A percentile compares a stretch with the other conserved stretches of the same genome.
Conservation (phyloP, 1,140 invertebrate genomes). For the Hirudo medicinalis region DNA sequence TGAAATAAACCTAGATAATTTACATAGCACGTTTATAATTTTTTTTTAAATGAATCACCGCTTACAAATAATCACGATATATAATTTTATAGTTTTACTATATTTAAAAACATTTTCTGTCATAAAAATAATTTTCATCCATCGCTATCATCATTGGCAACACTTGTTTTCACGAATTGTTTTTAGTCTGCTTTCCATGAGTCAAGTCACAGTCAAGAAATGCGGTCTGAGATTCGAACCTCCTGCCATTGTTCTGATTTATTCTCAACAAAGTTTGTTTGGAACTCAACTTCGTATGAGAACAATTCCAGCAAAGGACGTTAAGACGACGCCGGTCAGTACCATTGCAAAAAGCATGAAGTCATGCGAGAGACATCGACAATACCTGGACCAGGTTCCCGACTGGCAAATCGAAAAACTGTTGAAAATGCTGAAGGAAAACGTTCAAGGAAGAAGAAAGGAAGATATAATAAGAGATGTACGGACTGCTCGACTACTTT, state of each 20-base stretch:
- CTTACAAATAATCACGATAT: no score
- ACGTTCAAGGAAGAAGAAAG: constrained; percentile 32
- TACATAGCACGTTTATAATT: no score
- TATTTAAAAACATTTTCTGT: no score
- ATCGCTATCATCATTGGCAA: no score
- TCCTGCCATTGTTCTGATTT: constrained; percentile 36
- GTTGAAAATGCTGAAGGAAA: constrained; percentile 34
- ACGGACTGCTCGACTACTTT: background rate
- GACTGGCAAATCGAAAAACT: constrained; percentile 32
- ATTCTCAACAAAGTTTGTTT: constrained; percentile 27
- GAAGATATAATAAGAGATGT: constrained; percentile 38
- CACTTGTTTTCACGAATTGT: no score
- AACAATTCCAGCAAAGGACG: constrained; percentile 35
- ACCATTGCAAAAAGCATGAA: constrained; percentile 30
- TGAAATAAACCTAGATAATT: no score
- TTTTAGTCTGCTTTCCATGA: no score
- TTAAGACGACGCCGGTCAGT: constrained; percentile 26
- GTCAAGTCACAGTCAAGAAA: constrained; percentile 27
- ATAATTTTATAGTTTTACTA: no score
- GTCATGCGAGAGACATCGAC: constrained; percentile 29
- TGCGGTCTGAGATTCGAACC: constrained; percentile 39
- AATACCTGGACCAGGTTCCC: constrained; percentile 32
- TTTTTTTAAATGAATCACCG: no score
- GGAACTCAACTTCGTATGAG: constrained; percentile 36
- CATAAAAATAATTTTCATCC: no score